Base-by-base conservation (phyloP, 2,113 vertebrate species). In the Perca fluviatilis region DNA sequence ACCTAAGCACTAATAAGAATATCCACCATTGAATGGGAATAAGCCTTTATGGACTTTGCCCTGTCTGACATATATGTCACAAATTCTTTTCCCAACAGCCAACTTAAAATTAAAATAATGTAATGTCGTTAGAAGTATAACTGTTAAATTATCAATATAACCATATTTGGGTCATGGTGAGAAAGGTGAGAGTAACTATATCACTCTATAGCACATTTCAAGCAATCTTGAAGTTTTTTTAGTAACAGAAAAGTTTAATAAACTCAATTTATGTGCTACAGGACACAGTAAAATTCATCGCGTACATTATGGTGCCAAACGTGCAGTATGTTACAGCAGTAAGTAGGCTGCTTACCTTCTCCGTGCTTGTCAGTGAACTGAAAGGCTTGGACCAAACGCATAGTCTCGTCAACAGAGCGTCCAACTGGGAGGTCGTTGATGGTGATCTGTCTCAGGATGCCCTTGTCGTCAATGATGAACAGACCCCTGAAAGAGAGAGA, bases 351-450 rank as follows among this genome's bases (percentile, higher is more conserved):
- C 27, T 89, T 92, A 99, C 98, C 98, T 98, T 99, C 98, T 89
- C 98, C 98, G 58, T 99, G 95, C 76, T 99, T 97, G 92, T 99
- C 98, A 23, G 98, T 99, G 86, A 98, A 99, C 94, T 99, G 98
- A 97, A 99, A 99, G 18, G 98, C 98, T 92, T 99, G 98, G 74
- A 99, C 97, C 86, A 99, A 93, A 77, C 98, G 96, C 82, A 99
- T 91, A 6, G 97, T 98, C 93, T 99, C 98, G 60, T 99, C 98
- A 62, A 99, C 96, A 30, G 95, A 98, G 58, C 98, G 97, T n/a
- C 98, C 98, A 50, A 99, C 98, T 58, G 98, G 98, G n/a, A 99
- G 96, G 92, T 99, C 98, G 5, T 99, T 99, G 87, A 99, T 98
- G 79, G 98, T 99, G 84, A 99, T 99, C 95, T 99, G 98, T 49